A percentile compares a stretch with the other conserved stretches of the same genome.
Conservation (phyloP, 2,888 invertebrate genomes). For the Pecten maximus region DNA sequence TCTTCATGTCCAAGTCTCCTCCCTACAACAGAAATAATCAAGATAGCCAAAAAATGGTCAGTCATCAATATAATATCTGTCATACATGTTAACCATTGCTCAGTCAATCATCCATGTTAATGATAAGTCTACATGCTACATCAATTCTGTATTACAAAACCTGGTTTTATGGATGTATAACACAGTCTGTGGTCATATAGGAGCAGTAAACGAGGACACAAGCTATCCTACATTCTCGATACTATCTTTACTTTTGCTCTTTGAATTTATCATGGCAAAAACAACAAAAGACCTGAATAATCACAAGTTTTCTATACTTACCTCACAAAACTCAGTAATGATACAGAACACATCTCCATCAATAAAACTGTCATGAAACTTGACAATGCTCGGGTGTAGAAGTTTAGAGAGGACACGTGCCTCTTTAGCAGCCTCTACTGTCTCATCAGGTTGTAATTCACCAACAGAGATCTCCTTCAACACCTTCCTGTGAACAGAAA, state of each 20-base stretch:
- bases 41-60: no score
- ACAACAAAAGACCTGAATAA: no score
- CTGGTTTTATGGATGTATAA: no score
- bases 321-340: constrained; percentile 83
- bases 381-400: constrained; percentile 81
- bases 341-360: constrained; percentile 82
- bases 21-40: constrained; percentile 71
- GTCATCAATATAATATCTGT: no score
- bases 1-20: constrained; percentile 80
- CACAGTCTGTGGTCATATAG: no score
- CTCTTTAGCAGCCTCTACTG: constrained; percentile 81
- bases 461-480: constrained; percentile 82
- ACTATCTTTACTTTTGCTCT: no score
- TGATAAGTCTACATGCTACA: no score
- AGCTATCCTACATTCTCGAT: no score
- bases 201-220: no score
- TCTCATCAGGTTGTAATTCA: constrained; percentile 82
- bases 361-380: constrained; percentile 81
- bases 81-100: not conserved
- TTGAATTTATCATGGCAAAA: no score
- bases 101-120: no score
- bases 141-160: no score
- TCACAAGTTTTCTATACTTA: constrained; percentile 62
- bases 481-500: constrained; percentile 80
- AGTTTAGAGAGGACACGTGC: constrained; percentile 81